A percentile compares a stretch with the other conserved stretches of the same genome.
phyloP scores from a whole-genome alignment of 2,797 vertebrate genomes.

The Pyrrhura leucotis region DNA sequence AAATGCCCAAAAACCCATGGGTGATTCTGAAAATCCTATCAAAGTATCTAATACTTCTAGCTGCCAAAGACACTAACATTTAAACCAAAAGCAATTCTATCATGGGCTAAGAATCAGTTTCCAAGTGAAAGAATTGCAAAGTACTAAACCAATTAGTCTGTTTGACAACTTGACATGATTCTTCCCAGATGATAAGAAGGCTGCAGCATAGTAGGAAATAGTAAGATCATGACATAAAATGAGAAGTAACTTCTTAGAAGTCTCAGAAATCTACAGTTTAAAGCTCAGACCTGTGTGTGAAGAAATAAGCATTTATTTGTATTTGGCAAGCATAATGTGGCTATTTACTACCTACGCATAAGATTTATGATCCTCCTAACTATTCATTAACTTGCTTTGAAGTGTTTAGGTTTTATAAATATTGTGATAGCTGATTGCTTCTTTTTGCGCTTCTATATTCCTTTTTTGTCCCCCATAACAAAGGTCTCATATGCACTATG shows the following conservation, averaged over 20 bases:
- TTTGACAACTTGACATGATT: conserved; percentile 51
- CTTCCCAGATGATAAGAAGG: conserved; percentile 29
- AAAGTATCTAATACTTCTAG: conserved; percentile 51
- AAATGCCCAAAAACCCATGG: conserved; percentile 50
- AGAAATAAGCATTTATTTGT: background rate
- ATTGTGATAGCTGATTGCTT: background rate
- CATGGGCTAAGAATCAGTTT: conserved; percentile 22
- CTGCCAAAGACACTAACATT: conserved; percentile 45
- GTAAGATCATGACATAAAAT: background rate
- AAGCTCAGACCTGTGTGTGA: background rate
- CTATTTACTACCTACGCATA: background rate
- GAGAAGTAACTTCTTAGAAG: background rate
- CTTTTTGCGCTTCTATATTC: background rate
- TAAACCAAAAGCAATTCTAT: conserved; percentile 62
- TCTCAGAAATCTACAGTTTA: background rate
- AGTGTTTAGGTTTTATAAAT: background rate
- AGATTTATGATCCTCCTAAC: conserved; percentile 17
- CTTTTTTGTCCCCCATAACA: background rate
- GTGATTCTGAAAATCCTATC: conserved; percentile 49
- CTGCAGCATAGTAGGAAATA: conserved; percentile 13
- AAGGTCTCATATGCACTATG: background rate
- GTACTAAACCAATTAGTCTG: conserved; percentile 59
- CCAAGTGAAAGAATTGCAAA: conserved; percentile 50
- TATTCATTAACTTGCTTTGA: background rate
- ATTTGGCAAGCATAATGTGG: background rate